A percentile compares a stretch with the other conserved stretches of the same genome.
These are phyloP conservation scores for Frankliniella intonsa DNA, from an alignment of 2,888 invertebrate species.

Conservation along the genomic window DNA sequence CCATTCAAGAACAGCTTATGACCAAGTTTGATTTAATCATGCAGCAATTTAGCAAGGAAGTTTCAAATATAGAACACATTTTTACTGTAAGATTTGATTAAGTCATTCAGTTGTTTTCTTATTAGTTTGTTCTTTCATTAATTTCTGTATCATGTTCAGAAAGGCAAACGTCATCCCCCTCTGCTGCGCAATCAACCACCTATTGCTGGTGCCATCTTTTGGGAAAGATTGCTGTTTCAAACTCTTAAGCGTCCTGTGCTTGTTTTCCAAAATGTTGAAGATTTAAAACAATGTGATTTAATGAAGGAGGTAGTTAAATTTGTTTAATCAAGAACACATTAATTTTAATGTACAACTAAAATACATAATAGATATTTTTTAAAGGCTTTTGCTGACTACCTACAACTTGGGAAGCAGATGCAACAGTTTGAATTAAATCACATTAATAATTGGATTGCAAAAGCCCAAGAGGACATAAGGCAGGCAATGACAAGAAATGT, in stretches of 20 bases:
- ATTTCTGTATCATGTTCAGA: conserved; percentile 46
- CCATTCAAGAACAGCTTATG: conserved; percentile 67
- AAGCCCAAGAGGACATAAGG: conserved; percentile 60
- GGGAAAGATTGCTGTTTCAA: conserved; percentile 75
- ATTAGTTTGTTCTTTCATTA: conserved; percentile 30
- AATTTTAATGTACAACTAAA: background rate
- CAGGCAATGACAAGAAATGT: conserved; percentile 65
- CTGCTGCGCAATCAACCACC: conserved; percentile 71
- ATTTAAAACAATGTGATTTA: conserved; percentile 66
- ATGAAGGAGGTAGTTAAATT: conserved; percentile 55
- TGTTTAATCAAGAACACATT: background rate
- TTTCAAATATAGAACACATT: conserved; percentile 63
- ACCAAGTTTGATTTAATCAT: conserved; percentile 81
- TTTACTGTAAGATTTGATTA: conserved; percentile 56
- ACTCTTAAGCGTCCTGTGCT: conserved; percentile 75
- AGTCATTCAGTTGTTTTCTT: conserved; percentile 31
- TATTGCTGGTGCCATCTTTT: conserved; percentile 77
- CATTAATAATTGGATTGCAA: conserved; percentile 65
- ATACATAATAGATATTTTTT: conserved; percentile 19
- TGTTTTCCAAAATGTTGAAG: conserved; percentile 69
- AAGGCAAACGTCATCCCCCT: conserved; percentile 61
- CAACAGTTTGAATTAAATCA: conserved; percentile 69
- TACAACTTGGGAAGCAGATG: conserved; percentile 67
- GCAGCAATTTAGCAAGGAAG: conserved; percentile 79
- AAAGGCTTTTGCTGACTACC: conserved; percentile 70